These are phyloP conservation scores for Glareola pratincola DNA, from an alignment of 2,113 vertebrate genomes.

Conservation along the genomic window DNA sequence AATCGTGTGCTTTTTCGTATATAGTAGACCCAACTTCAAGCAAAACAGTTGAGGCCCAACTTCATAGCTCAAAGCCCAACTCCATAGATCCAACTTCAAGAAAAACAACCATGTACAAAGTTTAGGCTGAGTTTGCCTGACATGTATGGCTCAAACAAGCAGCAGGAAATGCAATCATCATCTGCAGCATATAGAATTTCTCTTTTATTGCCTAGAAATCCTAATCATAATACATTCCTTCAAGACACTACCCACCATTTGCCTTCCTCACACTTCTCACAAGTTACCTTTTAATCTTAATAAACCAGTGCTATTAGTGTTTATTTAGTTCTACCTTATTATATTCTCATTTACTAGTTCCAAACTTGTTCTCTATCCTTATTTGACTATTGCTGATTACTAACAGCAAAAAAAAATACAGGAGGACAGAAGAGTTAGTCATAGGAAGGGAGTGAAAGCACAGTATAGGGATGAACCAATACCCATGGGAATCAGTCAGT, in stretches of 20 bases:
- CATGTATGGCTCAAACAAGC: background rate
- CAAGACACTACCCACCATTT: background rate
- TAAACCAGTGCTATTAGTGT: background rate
- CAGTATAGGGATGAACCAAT: background rate
- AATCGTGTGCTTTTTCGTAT: background rate
- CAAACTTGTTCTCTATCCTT: background rate
- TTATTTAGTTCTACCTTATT: background rate
- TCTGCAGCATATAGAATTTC: background rate
- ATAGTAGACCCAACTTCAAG: background rate
- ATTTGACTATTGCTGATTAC: background rate
- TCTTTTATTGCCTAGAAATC: background rate
- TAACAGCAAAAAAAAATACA: background rate
- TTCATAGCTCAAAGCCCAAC: background rate
- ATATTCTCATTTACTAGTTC: background rate
- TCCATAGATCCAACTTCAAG: background rate
- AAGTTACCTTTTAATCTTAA: background rate
- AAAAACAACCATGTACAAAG: background rate
- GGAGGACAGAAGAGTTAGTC: background rate
- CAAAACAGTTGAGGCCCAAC: background rate
- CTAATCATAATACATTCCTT: background rate
- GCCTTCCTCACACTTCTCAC: background rate
- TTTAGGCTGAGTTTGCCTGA: background rate
- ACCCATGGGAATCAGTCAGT: background rate
- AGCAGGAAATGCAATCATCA: background rate
- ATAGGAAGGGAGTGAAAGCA: background rate